A percentile compares a stretch with the other conserved stretches of the same genome.
These are phyloP conservation scores for Corythornis cristatus DNA, from an alignment of 2,113 vertebrate genomes.

Conservation along the genomic window DNA sequence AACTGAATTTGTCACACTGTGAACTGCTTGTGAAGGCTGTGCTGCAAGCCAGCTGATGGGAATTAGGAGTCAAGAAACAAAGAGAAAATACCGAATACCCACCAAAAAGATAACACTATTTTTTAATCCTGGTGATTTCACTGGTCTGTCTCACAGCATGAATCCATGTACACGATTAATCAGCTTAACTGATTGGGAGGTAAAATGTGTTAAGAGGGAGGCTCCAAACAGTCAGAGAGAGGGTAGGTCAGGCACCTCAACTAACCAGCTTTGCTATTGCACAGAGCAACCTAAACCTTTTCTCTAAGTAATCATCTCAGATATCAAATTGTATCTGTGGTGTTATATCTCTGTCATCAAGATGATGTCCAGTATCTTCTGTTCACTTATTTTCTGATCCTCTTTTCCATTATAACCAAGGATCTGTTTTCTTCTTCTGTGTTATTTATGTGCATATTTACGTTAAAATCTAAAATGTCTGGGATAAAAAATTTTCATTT, in stretches of 20 bases:
- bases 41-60: neutral
- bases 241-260: neutral
- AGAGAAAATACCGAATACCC: neutral
- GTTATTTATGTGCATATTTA: neutral
- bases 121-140: neutral
- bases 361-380: neutral
- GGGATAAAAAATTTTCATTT: neutral
- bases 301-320: neutral
- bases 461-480: neutral
- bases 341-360: neutral
- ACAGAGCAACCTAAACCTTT: neutral
- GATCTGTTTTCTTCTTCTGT: neutral
- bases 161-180: neutral
- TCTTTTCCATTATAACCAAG: neutral
- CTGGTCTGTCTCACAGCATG: neutral
- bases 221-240: neutral
- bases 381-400: neutral
- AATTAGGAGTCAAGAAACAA: neutral
- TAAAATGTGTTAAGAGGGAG: neutral
- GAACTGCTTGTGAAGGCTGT: neutral
- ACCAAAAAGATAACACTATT: neutral
- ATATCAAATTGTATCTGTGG: neutral
- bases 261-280: neutral
- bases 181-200: neutral
- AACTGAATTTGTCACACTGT: neutral